Conservation (phyloP, 2,888 invertebrate species). For the Anagyrus pseudococci region DNA sequence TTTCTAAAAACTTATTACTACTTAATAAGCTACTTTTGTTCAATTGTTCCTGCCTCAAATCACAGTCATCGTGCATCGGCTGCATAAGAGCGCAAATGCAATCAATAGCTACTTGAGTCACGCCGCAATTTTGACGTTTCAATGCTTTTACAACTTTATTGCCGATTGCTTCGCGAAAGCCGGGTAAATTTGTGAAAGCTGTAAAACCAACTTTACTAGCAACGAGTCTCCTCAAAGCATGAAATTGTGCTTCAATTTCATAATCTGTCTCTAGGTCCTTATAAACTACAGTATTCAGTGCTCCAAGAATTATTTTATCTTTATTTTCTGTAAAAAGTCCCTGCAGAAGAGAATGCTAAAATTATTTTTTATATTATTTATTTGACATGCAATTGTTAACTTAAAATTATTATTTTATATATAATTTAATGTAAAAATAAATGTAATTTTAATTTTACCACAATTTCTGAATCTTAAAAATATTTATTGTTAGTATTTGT, state of each 20-base stretch:
- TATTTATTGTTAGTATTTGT: too few species aligned
- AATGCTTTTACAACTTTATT: conserved; percentile 89
- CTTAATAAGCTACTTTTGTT: conserved; percentile 96
- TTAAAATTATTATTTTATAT: background rate
- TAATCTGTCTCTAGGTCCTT: conserved; percentile 71
- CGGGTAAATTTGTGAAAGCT: conserved; percentile 88
- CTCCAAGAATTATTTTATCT: conserved; percentile 92
- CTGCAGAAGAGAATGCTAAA: too few species aligned
- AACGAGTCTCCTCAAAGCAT: conserved; percentile 88
- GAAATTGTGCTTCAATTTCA: conserved; percentile 94
- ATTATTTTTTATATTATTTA: conserved; percentile 47
- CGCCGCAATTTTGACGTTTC: conserved; percentile 84
- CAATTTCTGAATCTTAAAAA: background rate
- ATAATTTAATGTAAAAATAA: background rate
- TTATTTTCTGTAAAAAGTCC: conserved; percentile 98
- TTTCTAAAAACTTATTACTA: conserved; percentile 89
- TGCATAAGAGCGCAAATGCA: conserved; percentile 98
- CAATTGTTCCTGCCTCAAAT: conserved; percentile 95
- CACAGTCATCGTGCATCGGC: conserved; percentile 97
- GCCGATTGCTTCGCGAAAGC: conserved; percentile 95
- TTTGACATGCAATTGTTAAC: background rate
- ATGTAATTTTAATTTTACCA: background rate
- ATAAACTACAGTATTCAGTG: conserved; percentile 83
- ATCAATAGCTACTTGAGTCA: conserved; percentile 96
- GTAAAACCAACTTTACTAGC: conserved; percentile 98